Evolutionary conservation across 2,888 invertebrate species (phyloP), one percentile per base, ranked within the genome.

Genomic region (Lacanobia wlatinum): DNA sequence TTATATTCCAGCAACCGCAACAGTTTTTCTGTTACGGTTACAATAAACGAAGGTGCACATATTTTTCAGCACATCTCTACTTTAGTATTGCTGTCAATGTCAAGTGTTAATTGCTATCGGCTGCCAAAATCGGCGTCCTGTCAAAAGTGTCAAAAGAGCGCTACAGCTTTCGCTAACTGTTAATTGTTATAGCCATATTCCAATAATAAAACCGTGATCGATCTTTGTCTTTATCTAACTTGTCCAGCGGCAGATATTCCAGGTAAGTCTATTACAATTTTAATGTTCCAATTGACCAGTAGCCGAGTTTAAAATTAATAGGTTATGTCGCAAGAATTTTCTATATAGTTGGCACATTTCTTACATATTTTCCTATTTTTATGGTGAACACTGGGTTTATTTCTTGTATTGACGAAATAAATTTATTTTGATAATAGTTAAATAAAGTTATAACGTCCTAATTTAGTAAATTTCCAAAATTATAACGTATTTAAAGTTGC

Each of bases 301-400:
- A 58, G 2, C 50, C 38, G 12, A 38, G 9, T 40, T 38, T 10
- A n/a, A 48, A 59, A 23, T 71, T 75, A 50, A 64, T 84, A 84
- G 84, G 84, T 84, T 84, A 82, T 62, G 67, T 73, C 60, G 46
- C 50, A 55, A 65, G 40, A 63, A 72, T 64, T 62, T 79, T 74
- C n/a, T 65, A 10, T 48, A 7, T 0, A 68, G 66, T 58, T 63
- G 59, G 58, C 71, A 66, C 53, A 50, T 78, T 74, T 70, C 23
- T 59, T n/a, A 34, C n/a, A 18, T 46, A 69, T 77, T 73, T 71
- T 82, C 76, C 67, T 72, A 78, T 80, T 86, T 88, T 76, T 88
- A 85, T 87, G 89, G 89, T 89, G 89, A 89, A 89, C 84, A 82
- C 75, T 75, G 70, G 46, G 21, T 2, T 56, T 43, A 58, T 61